A percentile compares a stretch with the other conserved stretches of the same genome.
Evolutionary conservation across 92 coral and sea anemone genomes (phyloP).

Genomic region (Phenganax subtilis): DNA sequence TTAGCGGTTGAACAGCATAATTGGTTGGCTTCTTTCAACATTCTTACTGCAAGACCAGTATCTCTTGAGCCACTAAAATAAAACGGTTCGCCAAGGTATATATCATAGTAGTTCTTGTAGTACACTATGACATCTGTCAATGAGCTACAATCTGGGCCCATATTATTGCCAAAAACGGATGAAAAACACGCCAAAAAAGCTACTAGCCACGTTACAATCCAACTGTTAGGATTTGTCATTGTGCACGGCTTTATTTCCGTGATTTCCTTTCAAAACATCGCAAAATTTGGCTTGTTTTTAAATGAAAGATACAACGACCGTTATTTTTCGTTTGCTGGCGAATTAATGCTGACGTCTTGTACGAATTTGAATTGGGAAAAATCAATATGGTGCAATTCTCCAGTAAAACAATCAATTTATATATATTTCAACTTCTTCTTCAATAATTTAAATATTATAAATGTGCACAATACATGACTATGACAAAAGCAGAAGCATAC

Average conservation of each 20-base stretch:
- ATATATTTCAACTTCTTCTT: too few species aligned
- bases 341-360: too few species aligned
- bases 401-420: too few species aligned
- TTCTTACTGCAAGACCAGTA: background rate
- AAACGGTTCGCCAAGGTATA: conserved; percentile 18
- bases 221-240: background rate
- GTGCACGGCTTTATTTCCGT: background rate
- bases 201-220: background rate
- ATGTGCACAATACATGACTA: too few species aligned
- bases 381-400: too few species aligned
- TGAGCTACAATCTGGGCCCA: background rate
- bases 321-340: too few species aligned
- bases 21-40: background rate
- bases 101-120: conserved; percentile 20
- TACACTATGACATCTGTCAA: conserved; percentile 1
- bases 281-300: conserved; percentile 10
- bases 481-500: too few species aligned
- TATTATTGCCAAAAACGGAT: background rate
- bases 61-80: background rate
- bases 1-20: conserved; percentile 1
- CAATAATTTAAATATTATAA: too few species aligned
- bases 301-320: conserved; percentile 19
- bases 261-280: conserved; percentile 24
- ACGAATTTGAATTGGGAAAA: too few species aligned
- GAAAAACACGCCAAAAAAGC: conserved; percentile 14